phyloP scores from a whole-genome alignment of 2,113 vertebrate species.

The Gallinago paraguaiae region DNA sequence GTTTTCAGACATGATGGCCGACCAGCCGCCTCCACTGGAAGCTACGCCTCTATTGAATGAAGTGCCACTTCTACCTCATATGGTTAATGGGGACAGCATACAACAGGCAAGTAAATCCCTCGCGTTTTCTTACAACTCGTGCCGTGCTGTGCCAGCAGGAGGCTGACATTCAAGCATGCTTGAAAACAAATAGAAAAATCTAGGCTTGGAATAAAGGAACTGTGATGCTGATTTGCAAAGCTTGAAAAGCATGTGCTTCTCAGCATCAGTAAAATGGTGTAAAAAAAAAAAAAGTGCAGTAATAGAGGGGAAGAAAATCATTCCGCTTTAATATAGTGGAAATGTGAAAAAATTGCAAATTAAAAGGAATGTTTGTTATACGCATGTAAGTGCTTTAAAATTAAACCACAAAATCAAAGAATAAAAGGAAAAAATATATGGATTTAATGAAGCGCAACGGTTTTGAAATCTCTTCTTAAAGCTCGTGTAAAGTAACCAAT shows the following conservation, averaged over 20 bases:
- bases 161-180: background rate
- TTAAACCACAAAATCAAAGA: background rate
- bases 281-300: background rate
- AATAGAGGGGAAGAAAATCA: background rate
- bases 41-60: slow-evolving; percentile 75
- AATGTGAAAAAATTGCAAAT: background rate
- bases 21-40: slow-evolving; percentile 79
- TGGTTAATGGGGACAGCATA: slow-evolving; percentile 78
- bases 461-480: background rate
- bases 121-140: rapidly evolving
- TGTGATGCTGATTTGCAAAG: rapidly evolving
- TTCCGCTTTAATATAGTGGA: background rate
- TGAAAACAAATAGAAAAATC: background rate
- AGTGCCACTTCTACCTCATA: slow-evolving; percentile 77
- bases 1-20: slow-evolving; percentile 79
- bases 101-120: slow-evolving; percentile 67
- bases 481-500: background rate
- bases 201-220: background rate
- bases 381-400: background rate
- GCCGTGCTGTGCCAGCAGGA: background rate
- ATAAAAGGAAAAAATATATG: background rate
- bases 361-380: background rate
- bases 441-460: background rate
- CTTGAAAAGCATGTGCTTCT: background rate
- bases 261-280: background rate